Conservation (phyloP, 2,797 vertebrate genomes). For the Sorex maritimensis region DNA sequence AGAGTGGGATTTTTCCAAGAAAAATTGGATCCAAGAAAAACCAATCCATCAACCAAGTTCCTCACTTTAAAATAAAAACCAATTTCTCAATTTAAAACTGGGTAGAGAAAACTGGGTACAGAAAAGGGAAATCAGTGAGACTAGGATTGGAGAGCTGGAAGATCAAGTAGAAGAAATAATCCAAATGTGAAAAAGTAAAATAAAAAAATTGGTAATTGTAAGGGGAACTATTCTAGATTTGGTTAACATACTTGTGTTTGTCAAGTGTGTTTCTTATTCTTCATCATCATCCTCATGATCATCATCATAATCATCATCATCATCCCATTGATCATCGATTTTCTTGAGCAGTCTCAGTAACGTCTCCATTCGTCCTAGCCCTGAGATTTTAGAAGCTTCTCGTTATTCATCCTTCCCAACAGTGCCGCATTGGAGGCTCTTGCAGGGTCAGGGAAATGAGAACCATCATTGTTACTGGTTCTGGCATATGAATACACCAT, state of each 20-base stretch:
- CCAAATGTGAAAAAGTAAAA: background rate
- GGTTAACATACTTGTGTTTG: slow-evolving; percentile 23
- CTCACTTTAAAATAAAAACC: background rate
- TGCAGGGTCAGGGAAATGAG: too few species aligned
- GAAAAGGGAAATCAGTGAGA: background rate
- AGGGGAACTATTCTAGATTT: slow-evolving; percentile 11
- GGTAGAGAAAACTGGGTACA: background rate
- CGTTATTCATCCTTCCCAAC: too few species aligned
- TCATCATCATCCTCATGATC: too few species aligned
- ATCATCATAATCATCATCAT: too few species aligned
- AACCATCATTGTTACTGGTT: too few species aligned
- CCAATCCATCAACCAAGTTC: background rate
- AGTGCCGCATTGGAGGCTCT: too few species aligned
- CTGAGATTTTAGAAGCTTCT: too few species aligned
- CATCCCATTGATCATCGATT: too few species aligned
- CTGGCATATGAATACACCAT: too few species aligned
- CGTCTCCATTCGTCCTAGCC: too few species aligned
- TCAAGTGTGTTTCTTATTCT: background rate
- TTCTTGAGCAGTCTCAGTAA: too few species aligned
- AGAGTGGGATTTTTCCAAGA: background rate
- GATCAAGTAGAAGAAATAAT: background rate
- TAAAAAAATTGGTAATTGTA: background rate
- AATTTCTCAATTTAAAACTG: background rate
- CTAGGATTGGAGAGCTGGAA: slow-evolving; percentile 8
- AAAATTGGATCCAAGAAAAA: background rate